phyloP scores from a whole-genome alignment of 1,140 invertebrate species.

The Uloborus diversus region DNA sequence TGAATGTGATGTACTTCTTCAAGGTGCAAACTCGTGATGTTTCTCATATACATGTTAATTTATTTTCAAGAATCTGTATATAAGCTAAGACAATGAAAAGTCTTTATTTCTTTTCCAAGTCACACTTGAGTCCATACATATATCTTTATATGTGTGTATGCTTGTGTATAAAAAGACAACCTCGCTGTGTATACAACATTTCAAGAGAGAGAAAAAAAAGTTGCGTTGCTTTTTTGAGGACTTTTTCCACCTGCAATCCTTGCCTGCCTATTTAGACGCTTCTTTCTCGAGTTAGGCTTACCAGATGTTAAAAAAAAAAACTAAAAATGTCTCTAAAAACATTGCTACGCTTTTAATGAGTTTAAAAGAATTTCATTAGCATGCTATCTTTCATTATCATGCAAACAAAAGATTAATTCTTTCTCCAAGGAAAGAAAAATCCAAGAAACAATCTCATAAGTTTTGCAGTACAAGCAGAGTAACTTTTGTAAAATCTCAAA shows the following conservation, averaged over 20 bases:
- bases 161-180: not conserved
- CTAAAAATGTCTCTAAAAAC: too few species aligned
- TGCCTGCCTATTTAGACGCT: conserved; percentile 2
- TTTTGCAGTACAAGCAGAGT: too few species aligned
- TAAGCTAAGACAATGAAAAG: conserved; percentile 47
- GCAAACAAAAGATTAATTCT: too few species aligned
- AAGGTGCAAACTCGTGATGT: conserved; percentile 18
- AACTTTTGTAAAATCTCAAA: too few species aligned
- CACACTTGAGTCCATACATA: not conserved
- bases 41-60: conserved; percentile 5
- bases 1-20: not conserved
- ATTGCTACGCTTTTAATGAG: too few species aligned
- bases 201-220: too few species aligned
- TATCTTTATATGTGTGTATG: not conserved
- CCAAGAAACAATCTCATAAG: too few species aligned
- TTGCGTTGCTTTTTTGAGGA: not conserved
- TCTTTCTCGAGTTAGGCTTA: not conserved
- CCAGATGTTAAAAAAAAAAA: not conserved
- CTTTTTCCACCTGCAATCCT: not conserved
- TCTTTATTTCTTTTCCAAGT: conserved; percentile 25
- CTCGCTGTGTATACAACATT: conserved; percentile 22
- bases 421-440: too few species aligned
- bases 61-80: conserved; percentile 33
- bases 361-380: too few species aligned
- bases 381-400: too few species aligned